Evolutionary conservation across 2,797 vertebrate species (phyloP).

Genomic region (Lateolabrax maculatus): DNA sequence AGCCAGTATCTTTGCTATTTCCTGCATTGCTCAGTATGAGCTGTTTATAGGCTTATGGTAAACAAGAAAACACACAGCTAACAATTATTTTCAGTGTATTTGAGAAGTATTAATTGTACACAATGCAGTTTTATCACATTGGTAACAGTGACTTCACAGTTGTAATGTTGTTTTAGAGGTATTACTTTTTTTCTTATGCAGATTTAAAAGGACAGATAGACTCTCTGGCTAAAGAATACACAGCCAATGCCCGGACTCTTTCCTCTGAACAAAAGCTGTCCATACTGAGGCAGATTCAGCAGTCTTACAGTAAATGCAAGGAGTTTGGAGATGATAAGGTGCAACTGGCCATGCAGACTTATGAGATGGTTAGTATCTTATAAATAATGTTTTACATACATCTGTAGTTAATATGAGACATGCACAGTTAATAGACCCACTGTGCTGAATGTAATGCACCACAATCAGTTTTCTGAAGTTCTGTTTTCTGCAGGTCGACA

Average conservation of each 20-base stretch:
- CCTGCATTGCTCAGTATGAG: not conserved
- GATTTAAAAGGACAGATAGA: slow-evolving; percentile 98
- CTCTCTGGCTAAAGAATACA: slow-evolving; percentile 95
- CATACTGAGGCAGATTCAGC: slow-evolving; percentile 96
- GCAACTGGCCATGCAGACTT: slow-evolving; percentile 99
- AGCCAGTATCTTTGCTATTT: not conserved
- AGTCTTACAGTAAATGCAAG: slow-evolving; percentile 97
- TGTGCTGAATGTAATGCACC: not conserved
- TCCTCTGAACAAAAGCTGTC: slow-evolving; percentile 95
- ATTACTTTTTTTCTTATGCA: slow-evolving; percentile 71
- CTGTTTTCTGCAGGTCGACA: slow-evolving; percentile 90
- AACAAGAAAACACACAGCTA: not conserved
- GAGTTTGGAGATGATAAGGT: slow-evolving; percentile 99
- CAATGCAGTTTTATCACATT: not conserved
- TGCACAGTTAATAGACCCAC: not conserved
- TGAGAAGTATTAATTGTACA: not conserved
- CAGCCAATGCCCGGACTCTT: slow-evolving; percentile 92
- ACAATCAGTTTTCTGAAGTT: not conserved
- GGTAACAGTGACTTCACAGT: not conserved
- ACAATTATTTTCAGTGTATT: not conserved
- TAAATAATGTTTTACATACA: not conserved
- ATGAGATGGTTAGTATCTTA: slow-evolving; percentile 93
- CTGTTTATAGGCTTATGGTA: not conserved
- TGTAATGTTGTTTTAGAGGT: not conserved
- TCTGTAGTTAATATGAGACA: not conserved